phyloP scores from a whole-genome alignment of 2,113 vertebrate genomes.

The Aldabrachelys gigantea region DNA sequence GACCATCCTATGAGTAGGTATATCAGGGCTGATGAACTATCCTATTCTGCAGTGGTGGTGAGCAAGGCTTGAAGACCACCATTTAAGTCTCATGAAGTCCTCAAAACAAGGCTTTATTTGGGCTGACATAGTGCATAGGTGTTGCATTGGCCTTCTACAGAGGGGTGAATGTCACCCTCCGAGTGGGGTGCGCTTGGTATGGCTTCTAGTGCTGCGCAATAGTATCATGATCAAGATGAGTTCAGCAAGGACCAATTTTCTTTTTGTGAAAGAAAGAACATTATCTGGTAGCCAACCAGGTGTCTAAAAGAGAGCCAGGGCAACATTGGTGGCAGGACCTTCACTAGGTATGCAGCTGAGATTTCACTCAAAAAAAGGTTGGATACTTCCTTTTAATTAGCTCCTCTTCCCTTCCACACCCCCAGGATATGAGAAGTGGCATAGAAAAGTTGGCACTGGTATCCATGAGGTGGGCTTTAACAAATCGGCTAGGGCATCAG shows the following conservation, averaged over 20 bases:
- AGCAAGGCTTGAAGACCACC: background rate
- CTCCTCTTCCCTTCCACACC: background rate
- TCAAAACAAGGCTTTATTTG: rapidly evolving
- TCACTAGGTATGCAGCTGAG: background rate
- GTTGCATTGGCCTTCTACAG: background rate
- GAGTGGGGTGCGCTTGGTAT: background rate
- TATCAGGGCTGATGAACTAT: too few relatives aligned
- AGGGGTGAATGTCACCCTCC: rapidly evolving
- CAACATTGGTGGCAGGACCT: background rate
- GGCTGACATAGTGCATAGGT: background rate
- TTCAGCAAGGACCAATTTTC: background rate
- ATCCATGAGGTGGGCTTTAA: background rate
- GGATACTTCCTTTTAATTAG: background rate
- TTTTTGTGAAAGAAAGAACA: background rate
- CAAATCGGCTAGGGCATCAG: background rate
- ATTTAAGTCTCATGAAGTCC: background rate
- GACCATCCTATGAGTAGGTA: background rate
- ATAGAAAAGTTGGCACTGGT: background rate
- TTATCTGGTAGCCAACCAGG: rapidly evolving
- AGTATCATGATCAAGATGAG: background rate
- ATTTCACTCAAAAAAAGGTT: background rate
- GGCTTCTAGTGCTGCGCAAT: background rate
- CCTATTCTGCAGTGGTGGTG: background rate
- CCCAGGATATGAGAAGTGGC: background rate
- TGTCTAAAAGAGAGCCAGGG: background rate